Conservation (phyloP, 2,888 invertebrate species). For the Seladonia tumulorum region DNA sequence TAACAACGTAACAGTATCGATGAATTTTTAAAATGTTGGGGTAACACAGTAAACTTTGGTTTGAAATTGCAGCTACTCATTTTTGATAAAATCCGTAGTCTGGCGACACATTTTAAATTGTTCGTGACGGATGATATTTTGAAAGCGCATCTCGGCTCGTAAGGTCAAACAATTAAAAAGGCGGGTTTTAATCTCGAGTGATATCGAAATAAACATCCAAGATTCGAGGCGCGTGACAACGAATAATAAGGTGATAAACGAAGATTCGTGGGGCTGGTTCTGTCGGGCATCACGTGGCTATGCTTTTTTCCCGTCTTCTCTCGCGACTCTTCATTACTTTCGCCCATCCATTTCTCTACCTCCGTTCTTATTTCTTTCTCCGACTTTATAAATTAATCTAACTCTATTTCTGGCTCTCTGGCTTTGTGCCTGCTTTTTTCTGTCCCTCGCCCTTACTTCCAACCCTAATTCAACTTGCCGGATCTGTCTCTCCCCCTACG, state of each 20-base stretch:
- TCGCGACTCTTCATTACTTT: constrained; percentile 48
- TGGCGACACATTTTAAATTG: neutral
- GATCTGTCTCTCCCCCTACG: constrained; percentile 27
- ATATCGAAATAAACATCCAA: constrained; percentile 17
- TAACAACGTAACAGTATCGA: neutral
- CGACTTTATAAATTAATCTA: constrained; percentile 64
- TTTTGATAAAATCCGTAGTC: too few species aligned
- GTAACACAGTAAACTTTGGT: too few species aligned
- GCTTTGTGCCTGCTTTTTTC: constrained; percentile 51
- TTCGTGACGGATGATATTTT: neutral
- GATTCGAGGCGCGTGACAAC: neutral
- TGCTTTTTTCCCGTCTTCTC: constrained; percentile 28
- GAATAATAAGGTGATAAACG: constrained; percentile 38
- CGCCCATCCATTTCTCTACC: constrained; percentile 48
- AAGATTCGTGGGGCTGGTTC: constrained; percentile 8
- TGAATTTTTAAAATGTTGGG: too few species aligned
- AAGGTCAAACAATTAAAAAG: neutral
- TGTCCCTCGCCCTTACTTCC: constrained; percentile 17
- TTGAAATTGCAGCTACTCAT: too few species aligned
- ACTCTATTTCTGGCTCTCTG: constrained; percentile 53
- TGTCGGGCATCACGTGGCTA: constrained; percentile 3
- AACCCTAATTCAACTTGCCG: constrained; percentile 51
- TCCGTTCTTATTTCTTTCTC: constrained; percentile 46
- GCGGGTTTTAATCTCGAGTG: neutral
- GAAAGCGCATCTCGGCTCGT: too few species aligned